Evolutionary conservation across 2,113 vertebrate genomes (phyloP), one percentile per base, ranked within the genome.

Genomic region (Lucifuga dentata): DNA sequence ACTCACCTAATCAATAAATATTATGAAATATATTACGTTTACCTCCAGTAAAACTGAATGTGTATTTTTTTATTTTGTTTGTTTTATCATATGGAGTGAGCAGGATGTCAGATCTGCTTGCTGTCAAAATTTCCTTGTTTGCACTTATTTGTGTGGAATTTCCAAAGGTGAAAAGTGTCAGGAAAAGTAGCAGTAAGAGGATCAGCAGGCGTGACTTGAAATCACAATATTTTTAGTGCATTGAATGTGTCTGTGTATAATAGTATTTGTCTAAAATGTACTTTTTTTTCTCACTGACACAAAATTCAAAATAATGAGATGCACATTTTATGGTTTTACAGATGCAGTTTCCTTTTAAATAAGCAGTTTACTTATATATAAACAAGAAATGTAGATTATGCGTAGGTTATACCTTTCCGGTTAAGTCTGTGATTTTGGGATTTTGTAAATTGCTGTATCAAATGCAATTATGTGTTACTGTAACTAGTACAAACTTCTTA

Each of bases 241-340:
- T 43, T 56, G 52, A 71, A 39, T 64, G n/a, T 55, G 24, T 13
- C 64, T 57, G 58, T 77, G 68, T 51, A 76, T 44, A 43, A 68
- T 62, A 26, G 59, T 79, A 77, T 78, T 81, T 76, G 66, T 78
- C 78, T 76, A 56, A 48, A 17, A 16, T 45, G 29, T 59, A n/a
- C n/a, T n/a, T 60, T 78, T 80, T 85, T 50, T 67, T 76, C 61
- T 71, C 45, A 73, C 33, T 59, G 51, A 64, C 35, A 64, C 49
- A 68, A 56, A 73, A 41, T 44, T 77, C 60, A 61, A 68, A 75
- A 76, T 57, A 61, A 78, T 73, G 51, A 73, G 60, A 80, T 83
- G 52, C 61, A 80, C 57, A 76, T 84, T 44, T 70, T 45, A 68
- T 72, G 64, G 38, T 75, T 77, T 61, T 52, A 51, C 36, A 3